These are phyloP conservation scores for Synanthedon vespiformis DNA, from an alignment of 2,888 invertebrate species.

Conservation along the genomic window DNA sequence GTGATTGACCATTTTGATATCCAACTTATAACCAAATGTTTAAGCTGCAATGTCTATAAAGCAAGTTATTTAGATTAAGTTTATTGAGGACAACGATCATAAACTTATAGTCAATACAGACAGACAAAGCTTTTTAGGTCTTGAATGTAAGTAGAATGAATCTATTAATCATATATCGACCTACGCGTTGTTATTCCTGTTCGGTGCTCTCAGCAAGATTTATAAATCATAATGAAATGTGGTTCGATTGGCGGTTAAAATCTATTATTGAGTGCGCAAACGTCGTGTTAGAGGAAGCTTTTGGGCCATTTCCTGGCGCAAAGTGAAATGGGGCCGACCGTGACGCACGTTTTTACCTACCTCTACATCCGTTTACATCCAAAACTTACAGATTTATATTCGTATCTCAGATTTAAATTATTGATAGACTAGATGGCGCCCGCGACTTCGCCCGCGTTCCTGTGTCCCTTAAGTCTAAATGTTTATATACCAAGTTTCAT, in stretches of 20 bases:
- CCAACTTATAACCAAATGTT: no score
- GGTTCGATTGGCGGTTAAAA: background rate
- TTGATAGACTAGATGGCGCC: no score
- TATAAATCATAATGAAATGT: slow-evolving; percentile 22
- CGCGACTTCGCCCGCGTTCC: no score
- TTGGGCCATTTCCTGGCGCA: slow-evolving; percentile 57
- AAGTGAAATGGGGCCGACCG: slow-evolving; percentile 57
- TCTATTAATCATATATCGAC: background rate
- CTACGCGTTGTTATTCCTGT: slow-evolving; percentile 25
- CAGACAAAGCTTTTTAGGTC: no score
- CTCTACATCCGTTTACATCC: slow-evolving; percentile 48
- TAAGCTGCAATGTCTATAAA: no score
- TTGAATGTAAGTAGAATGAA: background rate
- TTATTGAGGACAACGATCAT: no score
- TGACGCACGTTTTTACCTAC: slow-evolving; percentile 52
- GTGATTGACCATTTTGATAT: no score
- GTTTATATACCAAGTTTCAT: no score
- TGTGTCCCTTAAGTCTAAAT: no score
- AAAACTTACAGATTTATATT: background rate
- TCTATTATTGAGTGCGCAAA: slow-evolving; percentile 61
- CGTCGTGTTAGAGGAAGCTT: slow-evolving; percentile 55
- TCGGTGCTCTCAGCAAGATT: slow-evolving; percentile 31
- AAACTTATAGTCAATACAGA: no score
- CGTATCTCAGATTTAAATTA: background rate
- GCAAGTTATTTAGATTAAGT: no score